These are phyloP conservation scores for Xestia c-nigrum DNA, from an alignment of 2,888 invertebrate genomes.

Conservation along the genomic window DNA sequence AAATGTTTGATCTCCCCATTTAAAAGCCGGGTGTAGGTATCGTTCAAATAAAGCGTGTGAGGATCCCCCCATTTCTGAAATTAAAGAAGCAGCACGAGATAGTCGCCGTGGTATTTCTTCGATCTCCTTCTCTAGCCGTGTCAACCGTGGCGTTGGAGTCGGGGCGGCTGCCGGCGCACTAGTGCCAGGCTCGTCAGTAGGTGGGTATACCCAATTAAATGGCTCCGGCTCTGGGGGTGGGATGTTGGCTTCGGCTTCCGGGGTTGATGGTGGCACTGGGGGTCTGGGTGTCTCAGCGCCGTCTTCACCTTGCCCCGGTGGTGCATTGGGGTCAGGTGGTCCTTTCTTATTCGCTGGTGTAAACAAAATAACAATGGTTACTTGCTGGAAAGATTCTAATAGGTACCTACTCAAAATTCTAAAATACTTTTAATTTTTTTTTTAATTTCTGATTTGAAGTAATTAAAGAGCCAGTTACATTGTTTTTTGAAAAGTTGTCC, in stretches of 20 bases:
- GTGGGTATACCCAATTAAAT: background rate
- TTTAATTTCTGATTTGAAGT: no score
- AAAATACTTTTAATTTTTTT: no score
- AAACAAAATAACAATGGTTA: background rate
- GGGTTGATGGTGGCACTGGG: background rate
- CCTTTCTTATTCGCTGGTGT: slow-evolving; percentile 2
- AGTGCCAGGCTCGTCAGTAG: background rate
- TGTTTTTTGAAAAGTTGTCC: no score
- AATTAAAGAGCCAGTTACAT: no score
- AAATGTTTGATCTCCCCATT: background rate
- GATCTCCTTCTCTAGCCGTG: background rate
- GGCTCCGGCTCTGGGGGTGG: background rate
- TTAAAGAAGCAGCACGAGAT: background rate
- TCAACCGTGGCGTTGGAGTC: background rate
- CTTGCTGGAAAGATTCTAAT: background rate
- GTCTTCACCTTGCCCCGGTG: background rate
- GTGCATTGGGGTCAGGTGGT: background rate
- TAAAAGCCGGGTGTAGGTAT: background rate
- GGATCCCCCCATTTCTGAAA: background rate
- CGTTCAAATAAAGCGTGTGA: background rate
- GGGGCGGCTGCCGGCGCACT: background rate
- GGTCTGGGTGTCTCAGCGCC: background rate
- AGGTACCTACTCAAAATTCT: no score
- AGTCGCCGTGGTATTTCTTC: background rate
- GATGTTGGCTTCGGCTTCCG: background rate